Conservation (phyloP, 2,113 vertebrate genomes). For the Formicarius rufipectus region DNA sequence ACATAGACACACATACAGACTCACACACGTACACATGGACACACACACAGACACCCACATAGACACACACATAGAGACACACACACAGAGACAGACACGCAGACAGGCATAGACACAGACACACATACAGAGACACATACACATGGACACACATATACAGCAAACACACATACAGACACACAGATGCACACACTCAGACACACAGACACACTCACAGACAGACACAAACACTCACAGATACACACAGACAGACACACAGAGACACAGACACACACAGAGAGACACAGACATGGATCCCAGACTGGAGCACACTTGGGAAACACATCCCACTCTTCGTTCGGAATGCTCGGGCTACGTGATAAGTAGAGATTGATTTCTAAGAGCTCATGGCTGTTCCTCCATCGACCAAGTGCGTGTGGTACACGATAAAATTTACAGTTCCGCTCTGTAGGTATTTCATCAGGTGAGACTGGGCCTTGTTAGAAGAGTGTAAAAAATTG, state of each 20-base stretch:
- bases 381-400: background rate
- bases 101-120: background rate
- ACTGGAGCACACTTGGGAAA: background rate
- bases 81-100: too few species aligned
- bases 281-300: background rate
- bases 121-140: too few species aligned
- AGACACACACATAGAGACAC: too few species aligned
- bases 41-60: background rate
- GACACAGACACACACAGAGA: background rate
- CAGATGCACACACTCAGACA: background rate
- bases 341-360: background rate
- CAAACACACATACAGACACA: too few species aligned
- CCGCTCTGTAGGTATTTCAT: conserved; percentile 19
- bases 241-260: too few species aligned
- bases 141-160: too few species aligned
- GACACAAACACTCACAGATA: too few species aligned
- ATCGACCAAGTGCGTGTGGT: conserved; percentile 39
- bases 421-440: conserved; percentile 20
- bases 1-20: too few species aligned
- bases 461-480: conserved; percentile 24
- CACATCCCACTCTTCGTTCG: background rate
- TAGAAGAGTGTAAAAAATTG: conserved; percentile 8
- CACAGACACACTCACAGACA: too few species aligned
- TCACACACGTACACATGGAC: too few species aligned
- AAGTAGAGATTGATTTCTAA: conserved; percentile 53